Conservation (phyloP, 2,797 vertebrate species). For the Hypotaenidia okinawae region DNA sequence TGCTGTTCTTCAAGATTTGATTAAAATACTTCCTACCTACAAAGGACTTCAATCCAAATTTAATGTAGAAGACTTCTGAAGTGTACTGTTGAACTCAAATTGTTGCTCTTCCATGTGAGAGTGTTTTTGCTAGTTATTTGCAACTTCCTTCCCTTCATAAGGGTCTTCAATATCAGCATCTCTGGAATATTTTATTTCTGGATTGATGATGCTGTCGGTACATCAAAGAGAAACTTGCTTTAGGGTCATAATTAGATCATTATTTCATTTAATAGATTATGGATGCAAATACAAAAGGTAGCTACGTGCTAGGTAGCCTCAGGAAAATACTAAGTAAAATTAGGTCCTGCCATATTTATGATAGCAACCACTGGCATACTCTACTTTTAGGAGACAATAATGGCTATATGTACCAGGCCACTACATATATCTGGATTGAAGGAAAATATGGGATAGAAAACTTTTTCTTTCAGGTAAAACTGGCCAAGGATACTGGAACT, state of each 20-base stretch:
- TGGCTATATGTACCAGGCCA: neutral
- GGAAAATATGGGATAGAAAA: neutral
- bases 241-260: neutral
- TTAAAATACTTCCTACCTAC: neutral
- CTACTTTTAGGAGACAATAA: neutral
- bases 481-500: neutral
- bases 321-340: neutral
- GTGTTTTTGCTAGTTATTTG: neutral
- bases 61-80: neutral
- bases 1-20: neutral
- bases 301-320: neutral
- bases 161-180: neutral
- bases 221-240: neutral
- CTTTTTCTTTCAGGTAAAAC: neutral
- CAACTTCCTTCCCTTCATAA: neutral
- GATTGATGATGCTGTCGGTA: neutral
- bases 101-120: neutral
- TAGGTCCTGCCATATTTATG: neutral
- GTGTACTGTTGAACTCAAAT: fast-evolving
- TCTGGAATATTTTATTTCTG: neutral
- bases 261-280: neutral
- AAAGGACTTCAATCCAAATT: neutral
- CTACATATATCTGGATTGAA: neutral
- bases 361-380: neutral
- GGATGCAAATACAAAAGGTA: neutral